These are phyloP conservation scores for Antheraea yamamai DNA, from an alignment of 2,888 invertebrate genomes.

Conservation along the genomic window DNA sequence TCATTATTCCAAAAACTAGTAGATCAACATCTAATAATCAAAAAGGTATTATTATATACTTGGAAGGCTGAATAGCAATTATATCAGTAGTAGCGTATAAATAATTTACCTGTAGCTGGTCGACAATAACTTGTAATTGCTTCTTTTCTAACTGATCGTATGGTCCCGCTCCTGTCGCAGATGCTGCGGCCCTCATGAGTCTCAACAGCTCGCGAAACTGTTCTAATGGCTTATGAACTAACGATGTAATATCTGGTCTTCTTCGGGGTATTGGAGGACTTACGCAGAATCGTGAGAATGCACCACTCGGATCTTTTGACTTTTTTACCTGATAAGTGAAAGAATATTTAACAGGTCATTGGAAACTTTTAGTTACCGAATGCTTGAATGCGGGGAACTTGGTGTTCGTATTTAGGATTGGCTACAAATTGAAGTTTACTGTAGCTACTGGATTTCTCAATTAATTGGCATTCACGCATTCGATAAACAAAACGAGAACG, in stretches of 20 bases:
- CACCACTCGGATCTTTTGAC: slow-evolving; percentile 87
- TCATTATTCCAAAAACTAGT: no score
- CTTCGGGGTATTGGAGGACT: slow-evolving; percentile 91
- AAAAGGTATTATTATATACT: not conserved
- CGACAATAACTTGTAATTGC: slow-evolving; percentile 73
- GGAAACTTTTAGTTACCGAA: not conserved
- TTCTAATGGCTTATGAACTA: slow-evolving; percentile 92
- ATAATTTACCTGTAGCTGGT: slow-evolving; percentile 68
- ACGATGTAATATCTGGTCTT: slow-evolving; percentile 91
- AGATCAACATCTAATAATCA: not conserved
- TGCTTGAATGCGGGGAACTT: not conserved
- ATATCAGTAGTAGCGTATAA: not conserved
- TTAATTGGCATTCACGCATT: not conserved
- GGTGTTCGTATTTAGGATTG: not conserved
- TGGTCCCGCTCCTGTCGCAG: slow-evolving; percentile 64
- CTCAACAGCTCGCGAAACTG: slow-evolving; percentile 82
- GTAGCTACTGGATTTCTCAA: not conserved
- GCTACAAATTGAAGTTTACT: not conserved
- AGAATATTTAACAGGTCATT: not conserved
- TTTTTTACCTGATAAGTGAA: slow-evolving; percentile 81
- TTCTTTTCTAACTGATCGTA: slow-evolving; percentile 76
- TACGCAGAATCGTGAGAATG: slow-evolving; percentile 90
- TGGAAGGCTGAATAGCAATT: not conserved
- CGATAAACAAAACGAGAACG: not conserved
- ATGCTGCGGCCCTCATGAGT: slow-evolving; percentile 72